Percentiles rank a stretch among this genome's conserved stretches.
Conservation (phyloP, 2,888 invertebrate species). For the Zygogramma bicolorata region DNA sequence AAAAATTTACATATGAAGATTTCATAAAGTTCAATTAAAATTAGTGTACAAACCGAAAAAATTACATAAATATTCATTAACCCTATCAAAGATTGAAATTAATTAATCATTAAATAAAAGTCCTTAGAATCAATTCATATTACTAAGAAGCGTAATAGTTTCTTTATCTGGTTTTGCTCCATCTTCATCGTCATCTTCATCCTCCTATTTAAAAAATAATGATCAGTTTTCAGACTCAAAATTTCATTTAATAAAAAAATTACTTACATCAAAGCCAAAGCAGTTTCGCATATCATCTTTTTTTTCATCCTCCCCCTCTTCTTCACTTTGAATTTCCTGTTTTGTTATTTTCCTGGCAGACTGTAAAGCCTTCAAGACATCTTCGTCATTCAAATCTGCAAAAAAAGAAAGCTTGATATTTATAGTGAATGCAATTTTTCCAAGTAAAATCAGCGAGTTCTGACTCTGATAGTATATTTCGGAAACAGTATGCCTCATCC, state of each 20-base stretch:
- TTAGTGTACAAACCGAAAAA: background rate
- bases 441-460: too few species aligned
- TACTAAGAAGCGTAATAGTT: slow-evolving; percentile 61
- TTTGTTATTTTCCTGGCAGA: slow-evolving; percentile 62
- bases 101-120: background rate
- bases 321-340: slow-evolving; percentile 54
- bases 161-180: slow-evolving; percentile 56
- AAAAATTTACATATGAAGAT: slow-evolving; percentile 30
- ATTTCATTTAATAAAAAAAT: background rate
- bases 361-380: slow-evolving; percentile 65
- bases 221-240: background rate
- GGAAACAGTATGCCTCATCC: too few species aligned
- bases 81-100: background rate
- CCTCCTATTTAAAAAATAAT: slow-evolving; percentile 50
- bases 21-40: background rate
- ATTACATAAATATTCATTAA: too few species aligned
- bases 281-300: slow-evolving; percentile 78
- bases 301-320: slow-evolving; percentile 56
- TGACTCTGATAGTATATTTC: too few species aligned
- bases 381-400: slow-evolving; percentile 66
- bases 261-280: slow-evolving; percentile 84
- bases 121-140: slow-evolving; percentile 54
- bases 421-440: background rate
- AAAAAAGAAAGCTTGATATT: slow-evolving; percentile 27
- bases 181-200: slow-evolving; percentile 67